phyloP scores from a whole-genome alignment of 1,140 invertebrate species.

The Oncopodura yosiiana region DNA sequence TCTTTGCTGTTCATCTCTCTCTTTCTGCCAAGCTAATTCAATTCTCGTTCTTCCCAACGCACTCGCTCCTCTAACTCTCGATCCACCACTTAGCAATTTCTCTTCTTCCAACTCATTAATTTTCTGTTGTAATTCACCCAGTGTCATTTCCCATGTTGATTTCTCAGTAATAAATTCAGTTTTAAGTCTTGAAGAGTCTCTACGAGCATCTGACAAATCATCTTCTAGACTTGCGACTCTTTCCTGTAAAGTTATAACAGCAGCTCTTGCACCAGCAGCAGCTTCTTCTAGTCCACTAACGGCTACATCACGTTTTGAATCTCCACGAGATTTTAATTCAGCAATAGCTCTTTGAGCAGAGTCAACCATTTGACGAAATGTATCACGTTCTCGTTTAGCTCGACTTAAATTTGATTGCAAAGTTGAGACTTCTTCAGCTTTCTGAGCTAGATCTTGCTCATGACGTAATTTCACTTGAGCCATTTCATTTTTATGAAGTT shows the following conservation, averaged over 20 bases:
- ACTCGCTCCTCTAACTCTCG: constrained; percentile 59
- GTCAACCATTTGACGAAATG: constrained; percentile 82
- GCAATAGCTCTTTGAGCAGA: constrained; percentile 69
- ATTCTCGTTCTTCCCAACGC: constrained; percentile 75
- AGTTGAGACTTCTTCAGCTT: constrained; percentile 74
- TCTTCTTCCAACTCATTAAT: constrained; percentile 87
- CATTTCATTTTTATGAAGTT: constrained; percentile 69
- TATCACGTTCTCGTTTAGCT: constrained; percentile 79
- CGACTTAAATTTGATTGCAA: constrained; percentile 66
- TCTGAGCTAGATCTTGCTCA: constrained; percentile 71
- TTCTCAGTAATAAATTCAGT: constrained; percentile 82
- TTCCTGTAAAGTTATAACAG: constrained; percentile 56
- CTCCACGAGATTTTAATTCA: constrained; percentile 51
- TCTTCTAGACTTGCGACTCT: constrained; percentile 77
- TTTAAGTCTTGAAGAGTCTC: constrained; percentile 73
- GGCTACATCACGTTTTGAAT: constrained; percentile 10
- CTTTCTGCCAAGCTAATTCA: constrained; percentile 92
- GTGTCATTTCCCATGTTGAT: constrained; percentile 74
- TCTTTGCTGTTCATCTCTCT: constrained; percentile 81
- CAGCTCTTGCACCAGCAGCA: constrained; percentile 45
- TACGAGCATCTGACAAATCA: constrained; percentile 68
- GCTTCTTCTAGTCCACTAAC: constrained; percentile 36
- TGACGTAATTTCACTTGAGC: constrained; percentile 76
- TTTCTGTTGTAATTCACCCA: constrained; percentile 78
- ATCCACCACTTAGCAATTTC: constrained; percentile 57